Evolutionary conservation across 2,888 invertebrate species (phyloP), one percentile per base, ranked within the genome.

Genomic region (Drosophila dives): DNA sequence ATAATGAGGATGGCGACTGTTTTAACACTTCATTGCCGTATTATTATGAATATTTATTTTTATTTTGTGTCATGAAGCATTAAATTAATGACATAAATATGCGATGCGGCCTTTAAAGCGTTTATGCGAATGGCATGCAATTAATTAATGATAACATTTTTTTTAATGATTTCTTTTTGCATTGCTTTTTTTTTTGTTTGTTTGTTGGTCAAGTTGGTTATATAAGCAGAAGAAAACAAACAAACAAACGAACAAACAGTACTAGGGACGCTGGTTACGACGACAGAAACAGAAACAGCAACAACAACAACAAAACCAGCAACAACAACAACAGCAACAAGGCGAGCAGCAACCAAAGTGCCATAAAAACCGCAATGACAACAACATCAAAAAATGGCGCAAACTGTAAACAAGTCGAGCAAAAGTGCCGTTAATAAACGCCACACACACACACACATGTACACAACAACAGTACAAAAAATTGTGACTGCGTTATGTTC

Each of bases 121-220:
- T 59, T 69, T 79, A 56, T 72, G 78, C 59, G 59, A 71, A 51
- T 71, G 81, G 65, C 70, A 68, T 70, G 71, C 64, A 73, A 76
- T 82, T 80, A 80, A 82, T 80, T 74, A 78, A 81, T 81, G 64
- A 66, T 64, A 75, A 67, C 54, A 61, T 56, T 48, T 51, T 61
- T 62, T 64, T 59, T 26, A 12, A n/a, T 63, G 11, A 33, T 36
- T 26, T 12, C 29, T 42, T 29, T 58, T 63, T 45, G 20, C 33
- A 6, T 53, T 40, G 45, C n/a, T 38, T 34, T 45, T 26, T 38
- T 34, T 45, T 26, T 26, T 40, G 36, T 8, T 12, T 26, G 26
- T 55, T 29, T 23, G 17, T 3, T 38, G 38, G n/a, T n/a, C 26
- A n/a, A n/a, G 26, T 23, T 17, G n/a, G 53, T n/a, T 12, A 33